These are phyloP conservation scores for Amphipoea lucens DNA, from an alignment of 2,888 invertebrate genomes.

Conservation along the genomic window DNA sequence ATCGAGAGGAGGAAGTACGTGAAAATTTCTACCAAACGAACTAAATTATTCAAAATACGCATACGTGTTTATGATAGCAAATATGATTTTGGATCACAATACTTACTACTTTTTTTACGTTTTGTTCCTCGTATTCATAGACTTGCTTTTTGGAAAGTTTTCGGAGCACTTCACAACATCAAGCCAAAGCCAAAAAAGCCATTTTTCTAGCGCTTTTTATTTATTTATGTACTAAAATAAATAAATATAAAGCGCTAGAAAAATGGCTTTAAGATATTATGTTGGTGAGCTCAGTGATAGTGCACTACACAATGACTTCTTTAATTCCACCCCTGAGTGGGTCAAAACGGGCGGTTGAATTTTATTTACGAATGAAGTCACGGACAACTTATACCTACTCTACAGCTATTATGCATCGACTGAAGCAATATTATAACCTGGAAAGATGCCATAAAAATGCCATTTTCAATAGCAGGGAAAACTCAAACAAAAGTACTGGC, in stretches of 20 bases:
- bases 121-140: not conserved
- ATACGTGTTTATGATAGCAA: slow-evolving; percentile 59
- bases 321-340: not conserved
- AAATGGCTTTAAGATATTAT: not conserved
- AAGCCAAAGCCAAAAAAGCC: too few species aligned
- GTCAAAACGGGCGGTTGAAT: not conserved
- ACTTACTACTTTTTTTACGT: not conserved
- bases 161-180: not conserved
- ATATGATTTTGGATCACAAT: not conserved
- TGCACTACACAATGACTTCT: not conserved
- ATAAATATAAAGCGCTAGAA: not conserved
- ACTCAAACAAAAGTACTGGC: slow-evolving; percentile 38
- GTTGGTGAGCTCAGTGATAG: not conserved
- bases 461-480: not conserved
- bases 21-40: slow-evolving; percentile 62
- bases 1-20: slow-evolving; percentile 56
- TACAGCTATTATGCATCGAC: not conserved
- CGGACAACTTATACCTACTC: not conserved
- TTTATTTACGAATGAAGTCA: not conserved
- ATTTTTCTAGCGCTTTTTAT: too few species aligned
- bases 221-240: too few species aligned
- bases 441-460: slow-evolving; percentile 27
- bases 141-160: not conserved
- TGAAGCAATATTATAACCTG: not conserved
- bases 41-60: slow-evolving; percentile 76